These are phyloP conservation scores for Rhyzopertha dominica DNA, from an alignment of 1,140 invertebrate species.

Conservation along the genomic window DNA sequence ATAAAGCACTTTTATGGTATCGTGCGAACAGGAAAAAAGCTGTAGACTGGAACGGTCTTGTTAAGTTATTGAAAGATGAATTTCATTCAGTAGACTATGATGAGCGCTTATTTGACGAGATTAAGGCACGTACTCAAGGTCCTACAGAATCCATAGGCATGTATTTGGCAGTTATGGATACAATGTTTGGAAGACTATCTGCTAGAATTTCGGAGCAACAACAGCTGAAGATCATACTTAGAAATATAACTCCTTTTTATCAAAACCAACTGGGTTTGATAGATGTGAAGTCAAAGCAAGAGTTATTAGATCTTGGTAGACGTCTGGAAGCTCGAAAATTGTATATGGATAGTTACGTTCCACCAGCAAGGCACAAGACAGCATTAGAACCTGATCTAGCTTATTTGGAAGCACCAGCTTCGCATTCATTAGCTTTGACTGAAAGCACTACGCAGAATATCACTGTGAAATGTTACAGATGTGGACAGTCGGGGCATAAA, in stretches of 20 bases:
- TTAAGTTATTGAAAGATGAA: no score
- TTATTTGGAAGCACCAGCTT: no score
- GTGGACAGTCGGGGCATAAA: no score
- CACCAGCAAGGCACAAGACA: no score
- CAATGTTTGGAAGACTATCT: conserved; percentile 33
- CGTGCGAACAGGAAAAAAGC: no score
- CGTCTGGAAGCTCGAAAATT: conserved; percentile 7
- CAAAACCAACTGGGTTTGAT: conserved; percentile 19
- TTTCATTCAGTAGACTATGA: conserved; percentile 27
- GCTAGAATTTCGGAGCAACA: conserved; percentile 23
- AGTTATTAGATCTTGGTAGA: conserved; percentile 8
- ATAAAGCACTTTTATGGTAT: conserved; percentile 30
- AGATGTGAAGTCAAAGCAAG: conserved; percentile 3
- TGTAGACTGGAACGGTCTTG: no score
- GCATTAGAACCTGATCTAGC: no score
- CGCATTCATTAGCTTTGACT: no score
- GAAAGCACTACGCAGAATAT: no score
- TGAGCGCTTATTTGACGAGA: conserved; percentile 33
- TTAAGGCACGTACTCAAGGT: conserved; percentile 30
- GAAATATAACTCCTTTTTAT: conserved; percentile 35
- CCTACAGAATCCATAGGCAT: conserved; percentile 28
- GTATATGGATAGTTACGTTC: conserved; percentile 1
- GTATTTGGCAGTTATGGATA: conserved; percentile 35
- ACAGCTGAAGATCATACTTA: conserved; percentile 29
- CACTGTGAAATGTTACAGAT: no score